Conservation (phyloP, 2,113 vertebrate genomes). For the Neogobius melanostomus region DNA sequence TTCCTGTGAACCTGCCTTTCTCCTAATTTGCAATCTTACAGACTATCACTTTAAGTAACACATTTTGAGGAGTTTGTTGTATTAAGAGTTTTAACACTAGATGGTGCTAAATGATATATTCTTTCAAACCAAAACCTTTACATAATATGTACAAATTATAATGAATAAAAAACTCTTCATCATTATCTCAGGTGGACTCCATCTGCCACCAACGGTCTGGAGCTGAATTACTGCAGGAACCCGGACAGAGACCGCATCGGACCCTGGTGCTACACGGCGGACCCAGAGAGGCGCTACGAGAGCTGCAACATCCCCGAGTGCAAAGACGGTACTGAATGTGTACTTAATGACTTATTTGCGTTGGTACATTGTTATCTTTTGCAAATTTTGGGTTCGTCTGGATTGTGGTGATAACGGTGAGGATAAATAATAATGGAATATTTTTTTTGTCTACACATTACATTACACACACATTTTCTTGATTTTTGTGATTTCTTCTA, state of each 20-base stretch:
- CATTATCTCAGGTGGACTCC: slow-evolving; percentile 82
- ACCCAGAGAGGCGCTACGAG: slow-evolving; percentile 83
- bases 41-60: no score
- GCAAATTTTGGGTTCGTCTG: no score
- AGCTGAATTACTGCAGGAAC: slow-evolving; percentile 94
- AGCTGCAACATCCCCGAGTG: slow-evolving; percentile 89
- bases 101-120: background rate
- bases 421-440: no score
- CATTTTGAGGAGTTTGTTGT: no score
- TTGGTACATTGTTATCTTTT: background rate
- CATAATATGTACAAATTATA: background rate
- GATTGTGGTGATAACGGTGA: no score
- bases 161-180: background rate
- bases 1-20: no score
- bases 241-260: slow-evolving; percentile 86
- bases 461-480: no score
- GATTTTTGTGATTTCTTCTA: no score
- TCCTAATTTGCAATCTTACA: no score
- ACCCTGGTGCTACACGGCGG: slow-evolving; percentile 92
- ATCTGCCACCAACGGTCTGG: slow-evolving; percentile 81
- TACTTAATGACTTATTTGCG: background rate
- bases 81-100: background rate
- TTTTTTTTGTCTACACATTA: no score
- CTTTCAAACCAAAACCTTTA: background rate
- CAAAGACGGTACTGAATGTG: slow-evolving; percentile 78